Conservation (phyloP, 2,113 vertebrate genomes). For the Cygnus buccinator region DNA sequence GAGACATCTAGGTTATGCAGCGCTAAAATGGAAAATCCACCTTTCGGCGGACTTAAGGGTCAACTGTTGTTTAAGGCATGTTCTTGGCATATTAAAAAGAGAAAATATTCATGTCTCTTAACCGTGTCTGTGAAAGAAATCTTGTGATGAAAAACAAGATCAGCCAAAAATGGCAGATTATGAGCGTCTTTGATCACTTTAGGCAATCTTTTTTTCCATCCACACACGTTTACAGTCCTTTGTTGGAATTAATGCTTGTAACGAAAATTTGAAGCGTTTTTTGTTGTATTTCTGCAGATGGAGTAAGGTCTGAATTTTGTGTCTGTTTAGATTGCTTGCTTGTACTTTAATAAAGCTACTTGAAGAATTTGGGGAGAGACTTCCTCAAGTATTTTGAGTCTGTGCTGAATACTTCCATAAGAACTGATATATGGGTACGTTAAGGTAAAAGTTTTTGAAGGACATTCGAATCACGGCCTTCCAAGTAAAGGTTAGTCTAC, state of each 20-base stretch:
- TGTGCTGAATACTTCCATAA: neutral
- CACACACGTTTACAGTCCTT: neutral
- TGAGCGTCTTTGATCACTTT: neutral
- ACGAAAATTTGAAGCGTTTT: neutral
- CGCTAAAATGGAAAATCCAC: neutral
- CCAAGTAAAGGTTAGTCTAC: neutral
- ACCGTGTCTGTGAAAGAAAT: neutral
- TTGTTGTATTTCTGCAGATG: neutral
- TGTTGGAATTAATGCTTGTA: neutral
- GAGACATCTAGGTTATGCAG: neutral
- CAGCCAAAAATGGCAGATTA: neutral
- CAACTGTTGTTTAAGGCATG: neutral
- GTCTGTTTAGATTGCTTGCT: neutral
- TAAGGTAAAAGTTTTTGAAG: neutral
- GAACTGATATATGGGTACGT: neutral
- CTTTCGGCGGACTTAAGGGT: neutral
- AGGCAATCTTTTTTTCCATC: neutral
- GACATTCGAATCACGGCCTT: neutral
- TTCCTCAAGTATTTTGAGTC: neutral
- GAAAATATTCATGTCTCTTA: neutral
- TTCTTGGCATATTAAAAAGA: neutral
- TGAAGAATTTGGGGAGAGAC: neutral
- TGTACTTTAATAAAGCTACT: rapidly evolving
- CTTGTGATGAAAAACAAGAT: neutral
- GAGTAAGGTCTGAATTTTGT: neutral